Conservation (phyloP, 35 echinoderm and acorn worm species). For the Nesometra sesokonis region DNA sequence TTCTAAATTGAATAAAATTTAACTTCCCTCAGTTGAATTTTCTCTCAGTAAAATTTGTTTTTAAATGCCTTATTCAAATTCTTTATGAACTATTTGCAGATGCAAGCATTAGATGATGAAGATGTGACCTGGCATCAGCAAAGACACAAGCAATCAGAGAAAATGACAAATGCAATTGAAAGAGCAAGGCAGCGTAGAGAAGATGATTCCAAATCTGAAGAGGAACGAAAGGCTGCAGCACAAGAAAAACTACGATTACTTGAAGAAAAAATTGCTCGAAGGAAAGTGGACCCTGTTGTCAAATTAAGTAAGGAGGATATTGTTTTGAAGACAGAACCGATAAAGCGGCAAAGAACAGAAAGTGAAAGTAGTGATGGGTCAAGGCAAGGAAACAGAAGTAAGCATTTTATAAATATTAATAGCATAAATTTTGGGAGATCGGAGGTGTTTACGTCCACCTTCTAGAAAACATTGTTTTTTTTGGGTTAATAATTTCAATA, state of each 20-base stretch:
- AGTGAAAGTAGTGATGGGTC: constrained; percentile 97
- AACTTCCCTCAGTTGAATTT: no score
- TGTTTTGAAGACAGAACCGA: constrained; percentile 12
- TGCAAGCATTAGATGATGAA: constrained; percentile 66
- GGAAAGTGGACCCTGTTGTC: neutral
- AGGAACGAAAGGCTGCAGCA: constrained; percentile 57
- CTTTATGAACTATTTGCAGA: neutral
- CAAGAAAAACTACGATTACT: constrained; percentile 43
- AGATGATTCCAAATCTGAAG: constrained; percentile 51
- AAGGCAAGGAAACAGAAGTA: constrained; percentile 60
- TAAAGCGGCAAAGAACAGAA: constrained; percentile 53
- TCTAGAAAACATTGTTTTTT: no score
- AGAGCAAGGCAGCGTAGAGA: constrained; percentile 67
- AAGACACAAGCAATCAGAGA: constrained; percentile 61
- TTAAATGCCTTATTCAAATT: no score
- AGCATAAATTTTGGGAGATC: no score
- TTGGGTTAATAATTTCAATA: no score
- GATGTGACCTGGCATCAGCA: constrained; percentile 78
- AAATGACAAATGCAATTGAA: constrained; percentile 81
- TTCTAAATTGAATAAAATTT: no score
- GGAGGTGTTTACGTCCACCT: no score
- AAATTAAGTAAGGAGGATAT: constrained; percentile 7
- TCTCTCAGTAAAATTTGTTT: no score
- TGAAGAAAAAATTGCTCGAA: constrained; percentile 41
- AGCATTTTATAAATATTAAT: no score